phyloP scores from a whole-genome alignment of 2,888 invertebrate species.

The Hydraecia micacea region DNA sequence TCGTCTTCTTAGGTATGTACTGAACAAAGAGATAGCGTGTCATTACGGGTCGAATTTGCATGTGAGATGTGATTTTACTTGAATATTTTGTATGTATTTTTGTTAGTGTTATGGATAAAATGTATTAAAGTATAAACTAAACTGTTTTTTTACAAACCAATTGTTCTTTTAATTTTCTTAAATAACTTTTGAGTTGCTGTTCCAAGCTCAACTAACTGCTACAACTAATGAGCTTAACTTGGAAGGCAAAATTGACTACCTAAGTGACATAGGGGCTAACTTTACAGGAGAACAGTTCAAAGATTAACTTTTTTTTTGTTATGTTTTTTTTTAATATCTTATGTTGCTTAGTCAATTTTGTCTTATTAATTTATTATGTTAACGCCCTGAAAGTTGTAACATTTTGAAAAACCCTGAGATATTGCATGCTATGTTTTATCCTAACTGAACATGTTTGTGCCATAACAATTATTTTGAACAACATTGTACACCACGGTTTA shows the following conservation, averaged over 20 bases:
- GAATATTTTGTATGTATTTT: constrained; percentile 1
- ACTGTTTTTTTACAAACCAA: neutral
- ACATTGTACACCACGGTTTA: neutral
- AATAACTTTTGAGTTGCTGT: neutral
- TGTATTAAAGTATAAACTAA: neutral
- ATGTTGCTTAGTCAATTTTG: too few species aligned
- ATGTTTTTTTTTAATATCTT: too few species aligned
- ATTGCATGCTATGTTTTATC: neutral
- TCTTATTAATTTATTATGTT: too few species aligned
- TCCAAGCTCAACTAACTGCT: too few species aligned
- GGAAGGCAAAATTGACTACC: too few species aligned
- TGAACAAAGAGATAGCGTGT: constrained; percentile 35
- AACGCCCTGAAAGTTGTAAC: neutral
- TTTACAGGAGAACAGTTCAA: too few species aligned
- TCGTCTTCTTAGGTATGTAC: neutral
- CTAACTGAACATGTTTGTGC: neutral
- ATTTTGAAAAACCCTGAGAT: neutral
- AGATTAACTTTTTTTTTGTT: too few species aligned
- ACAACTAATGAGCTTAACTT: too few species aligned
- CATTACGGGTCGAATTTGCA: constrained; percentile 4
- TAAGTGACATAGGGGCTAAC: too few species aligned
- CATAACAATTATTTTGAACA: neutral
- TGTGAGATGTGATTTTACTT: neutral
- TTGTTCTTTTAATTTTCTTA: neutral
- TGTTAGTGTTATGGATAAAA: neutral